Conservation (phyloP, 1,140 invertebrate species). For the Cotesia chilonis region DNA sequence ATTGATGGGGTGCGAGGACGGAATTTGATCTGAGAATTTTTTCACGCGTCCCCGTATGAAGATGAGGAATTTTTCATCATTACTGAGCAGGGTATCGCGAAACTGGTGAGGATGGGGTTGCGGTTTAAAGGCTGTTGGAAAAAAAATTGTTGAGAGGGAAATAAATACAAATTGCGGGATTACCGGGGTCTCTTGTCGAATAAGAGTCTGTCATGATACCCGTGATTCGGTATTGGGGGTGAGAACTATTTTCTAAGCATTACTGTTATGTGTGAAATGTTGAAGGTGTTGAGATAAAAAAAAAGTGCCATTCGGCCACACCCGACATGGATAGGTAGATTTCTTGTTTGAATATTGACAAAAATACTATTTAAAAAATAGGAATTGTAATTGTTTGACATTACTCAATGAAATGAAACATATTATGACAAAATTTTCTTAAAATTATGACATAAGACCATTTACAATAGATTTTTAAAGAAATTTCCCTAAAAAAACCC, state of each 20-base stretch:
- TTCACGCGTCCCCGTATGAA: slow-evolving; percentile 37
- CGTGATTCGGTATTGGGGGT: slow-evolving; percentile 17
- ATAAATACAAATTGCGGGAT: slow-evolving; percentile 68
- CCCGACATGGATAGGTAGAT: too few relatives aligned
- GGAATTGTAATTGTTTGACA: too few relatives aligned
- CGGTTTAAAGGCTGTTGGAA: slow-evolving; percentile 28
- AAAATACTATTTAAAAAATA: too few relatives aligned
- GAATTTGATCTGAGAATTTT: slow-evolving; percentile 42
- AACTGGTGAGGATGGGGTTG: slow-evolving; percentile 9
- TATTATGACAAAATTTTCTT: too few relatives aligned
- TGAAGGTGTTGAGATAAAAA: background rate
- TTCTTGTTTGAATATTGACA: too few relatives aligned
- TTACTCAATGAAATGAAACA: too few relatives aligned
- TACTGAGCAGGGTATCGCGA: slow-evolving; percentile 42
- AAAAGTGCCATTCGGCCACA: background rate
- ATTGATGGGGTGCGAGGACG: slow-evolving; percentile 30
- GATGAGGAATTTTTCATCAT: slow-evolving; percentile 64
- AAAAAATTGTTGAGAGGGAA: slow-evolving; percentile 57
- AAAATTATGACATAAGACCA: background rate
- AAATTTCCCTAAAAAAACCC: background rate
- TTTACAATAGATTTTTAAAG: too few relatives aligned
- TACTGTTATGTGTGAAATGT: slow-evolving; percentile 8
- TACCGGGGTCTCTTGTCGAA: slow-evolving; percentile 52
- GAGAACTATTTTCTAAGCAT: slow-evolving; percentile 32
- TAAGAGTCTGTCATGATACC: slow-evolving; percentile 33